Base-by-base conservation (phyloP, 2,113 vertebrate species). In the Vicugna pacos region DNA sequence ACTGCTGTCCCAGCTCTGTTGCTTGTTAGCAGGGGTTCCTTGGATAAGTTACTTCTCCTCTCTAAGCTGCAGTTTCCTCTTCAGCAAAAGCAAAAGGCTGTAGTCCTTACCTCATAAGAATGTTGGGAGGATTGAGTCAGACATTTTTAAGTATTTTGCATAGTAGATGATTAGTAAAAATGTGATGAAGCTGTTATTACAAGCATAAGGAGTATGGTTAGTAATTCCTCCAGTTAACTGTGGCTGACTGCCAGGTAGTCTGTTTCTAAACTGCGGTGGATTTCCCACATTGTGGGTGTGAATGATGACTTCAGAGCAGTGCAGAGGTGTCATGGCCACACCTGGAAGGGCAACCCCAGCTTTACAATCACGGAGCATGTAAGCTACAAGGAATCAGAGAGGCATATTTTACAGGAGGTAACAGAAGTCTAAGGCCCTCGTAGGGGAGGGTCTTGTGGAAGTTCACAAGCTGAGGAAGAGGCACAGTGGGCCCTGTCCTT, bases 81-180 rank as follows among this genome's bases (percentile, higher is more conserved):
- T 76, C 28, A 90, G 62, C 65, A 60, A 83, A 60, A 67, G 30
- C 60, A 79, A 64, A 93, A 80, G 32, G 38, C 28, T 24, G 0
- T n/a, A 46, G 32, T 91, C 16, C 8, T 72, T 50, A n/a, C 4
- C 35, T 73, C 30, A 20, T 15, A 38, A 24, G 70, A 67, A 56
- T 64, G 89, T 54, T 24, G 58, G 1, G 0, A 87, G 79, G 56
- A 42, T 26, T 58, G 48, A 84, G 30, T 80, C 76, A 89, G 38
- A 14, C 28, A 32, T 84, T 54, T 69, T 56, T 54, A 60, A 96
- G 11, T 84, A 48, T 35, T 89, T 73, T 82, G n/a, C 24, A 26
- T n/a, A 54, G 52, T 64, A 95, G 76, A 65, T 35, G 20, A 81
- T 94, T 80, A 91, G 38, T 85, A 46, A 93, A 76, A 90, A 60